Conservation (phyloP, 2,888 invertebrate species). For the Phyllotreta cruciferae region DNA sequence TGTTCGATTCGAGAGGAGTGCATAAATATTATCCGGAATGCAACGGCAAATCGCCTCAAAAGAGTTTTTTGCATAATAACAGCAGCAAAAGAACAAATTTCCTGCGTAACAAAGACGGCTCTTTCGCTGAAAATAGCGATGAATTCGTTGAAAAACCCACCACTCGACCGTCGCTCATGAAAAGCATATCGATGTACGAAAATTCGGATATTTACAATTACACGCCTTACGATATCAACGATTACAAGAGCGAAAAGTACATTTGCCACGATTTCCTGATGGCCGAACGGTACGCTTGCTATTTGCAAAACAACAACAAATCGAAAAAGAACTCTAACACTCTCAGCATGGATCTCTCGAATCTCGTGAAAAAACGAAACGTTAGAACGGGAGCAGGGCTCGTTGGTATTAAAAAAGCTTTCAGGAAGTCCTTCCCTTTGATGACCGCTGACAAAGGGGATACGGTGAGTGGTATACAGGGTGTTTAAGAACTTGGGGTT, state of each 20-base stretch:
- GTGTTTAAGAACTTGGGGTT: too few relatives aligned
- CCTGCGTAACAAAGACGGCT: too few relatives aligned
- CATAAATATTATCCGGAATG: conserved; percentile 54
- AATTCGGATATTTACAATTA: conserved; percentile 23
- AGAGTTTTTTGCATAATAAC: conserved; percentile 46
- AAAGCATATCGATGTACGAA: conserved; percentile 40
- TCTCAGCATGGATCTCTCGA: conserved; percentile 23
- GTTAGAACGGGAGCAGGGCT: conserved; percentile 34
- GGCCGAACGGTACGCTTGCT: conserved; percentile 47
- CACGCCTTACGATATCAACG: conserved; percentile 15
- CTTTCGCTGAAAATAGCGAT: neutral
- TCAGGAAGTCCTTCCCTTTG: conserved; percentile 46
- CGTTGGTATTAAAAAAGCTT: conserved; percentile 36
- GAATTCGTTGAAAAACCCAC: neutral
- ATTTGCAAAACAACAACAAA: conserved; percentile 39
- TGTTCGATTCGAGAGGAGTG: conserved; percentile 57
- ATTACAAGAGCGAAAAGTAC: conserved; percentile 42
- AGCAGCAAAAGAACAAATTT: neutral
- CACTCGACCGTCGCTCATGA: conserved; percentile 4
- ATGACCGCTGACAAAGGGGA: conserved; percentile 36
- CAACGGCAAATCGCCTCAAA: conserved; percentile 38
- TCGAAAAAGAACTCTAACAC: conserved; percentile 24
- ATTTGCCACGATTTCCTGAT: conserved; percentile 50
- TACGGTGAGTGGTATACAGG: conserved; percentile 43
- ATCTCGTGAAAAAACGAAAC: conserved; percentile 19